Base-by-base conservation (phyloP, 2,113 vertebrate genomes). In the Carlito syrichta region DNA sequence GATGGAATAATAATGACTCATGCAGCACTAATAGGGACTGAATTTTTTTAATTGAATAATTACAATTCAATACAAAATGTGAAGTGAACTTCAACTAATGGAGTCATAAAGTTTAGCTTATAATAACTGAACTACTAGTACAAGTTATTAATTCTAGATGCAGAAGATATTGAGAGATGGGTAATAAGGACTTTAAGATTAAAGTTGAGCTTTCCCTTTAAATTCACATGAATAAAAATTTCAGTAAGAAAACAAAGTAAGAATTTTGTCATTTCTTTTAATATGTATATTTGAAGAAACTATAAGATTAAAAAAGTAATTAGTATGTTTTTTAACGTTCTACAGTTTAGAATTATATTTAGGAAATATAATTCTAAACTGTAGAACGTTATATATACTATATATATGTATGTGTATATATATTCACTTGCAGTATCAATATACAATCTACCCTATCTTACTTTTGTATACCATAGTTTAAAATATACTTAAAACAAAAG, bases 1-100 rank as follows among this genome's bases (percentile, higher is more conserved):
- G 69, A 86, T 77, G 79, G 93, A 91, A 71, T 48, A 62, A 91
- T 63, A 95, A 84, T 58, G 58, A 87, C 76, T 88, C 35, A 35
- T 79, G 40, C 12, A 88, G 76, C 6, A 77, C 56, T 96, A 81
- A 86, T 96, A 58, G 92, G n/a, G 93, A 94, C 5, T 88, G 23
- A 73, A 94, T 85, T 60, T 16, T 82, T 89, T 68, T 32, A 63
- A 68, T 58, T 56, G 27, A 11, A 19, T 79, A 87, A 66, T 43
- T 89, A 71, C 7, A 78, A 6, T 77, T 77, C 10, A 88, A 30
- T 14, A 69, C 1, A 89, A 94, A 88, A 92, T 62, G 20, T 60
- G 16, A 74, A 52, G 27, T 48, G 13, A 92, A 40, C 45, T 78
- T 62, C 88, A 91, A 43, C 30, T 69, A n/a, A 87, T 96, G 66